phyloP scores from a whole-genome alignment of 1,140 invertebrate species.

The Drosophila micromelanica region DNA sequence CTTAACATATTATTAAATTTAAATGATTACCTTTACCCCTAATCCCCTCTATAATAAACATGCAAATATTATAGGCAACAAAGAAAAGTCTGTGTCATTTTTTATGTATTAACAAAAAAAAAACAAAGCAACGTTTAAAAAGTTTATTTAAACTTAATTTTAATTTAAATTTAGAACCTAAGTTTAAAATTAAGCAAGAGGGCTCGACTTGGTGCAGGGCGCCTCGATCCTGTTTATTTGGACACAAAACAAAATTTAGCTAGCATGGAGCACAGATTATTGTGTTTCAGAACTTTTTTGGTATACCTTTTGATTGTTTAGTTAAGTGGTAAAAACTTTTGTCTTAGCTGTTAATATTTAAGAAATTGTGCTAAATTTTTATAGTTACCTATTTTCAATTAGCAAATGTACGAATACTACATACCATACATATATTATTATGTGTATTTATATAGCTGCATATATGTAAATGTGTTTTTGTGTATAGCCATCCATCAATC shows the following conservation, averaged over 20 bases:
- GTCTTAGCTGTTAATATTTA: conserved; percentile 44
- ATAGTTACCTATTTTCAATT: conserved; percentile 61
- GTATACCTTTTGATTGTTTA: conserved; percentile 71
- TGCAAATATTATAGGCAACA: conserved; percentile 52
- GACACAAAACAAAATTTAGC: conserved; percentile 51
- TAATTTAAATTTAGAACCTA: conserved; percentile 55
- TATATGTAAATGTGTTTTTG: conserved; percentile 60
- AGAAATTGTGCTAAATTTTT: conserved; percentile 78
- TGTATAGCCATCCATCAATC: neutral
- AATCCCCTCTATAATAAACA: conserved; percentile 35
- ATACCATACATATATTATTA: conserved; percentile 22
- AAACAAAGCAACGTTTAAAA: conserved; percentile 61
- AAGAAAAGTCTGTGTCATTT: conserved; percentile 82
- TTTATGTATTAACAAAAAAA: conserved; percentile 67
- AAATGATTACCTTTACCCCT: conserved; percentile 46
- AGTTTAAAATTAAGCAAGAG: conserved; percentile 42
- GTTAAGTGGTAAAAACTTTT: conserved; percentile 44
- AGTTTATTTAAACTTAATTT: conserved; percentile 62
- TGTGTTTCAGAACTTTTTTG: conserved; percentile 65
- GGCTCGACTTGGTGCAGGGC: conserved; percentile 53
- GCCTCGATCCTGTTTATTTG: conserved; percentile 39
- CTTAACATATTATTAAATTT: conserved; percentile 52
- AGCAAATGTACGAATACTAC: conserved; percentile 32
- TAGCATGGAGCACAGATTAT: conserved; percentile 52
- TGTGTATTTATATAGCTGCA: conserved; percentile 68